Conservation (phyloP, 2,888 invertebrate species). For the Cremastobaeus sp. region DNA sequence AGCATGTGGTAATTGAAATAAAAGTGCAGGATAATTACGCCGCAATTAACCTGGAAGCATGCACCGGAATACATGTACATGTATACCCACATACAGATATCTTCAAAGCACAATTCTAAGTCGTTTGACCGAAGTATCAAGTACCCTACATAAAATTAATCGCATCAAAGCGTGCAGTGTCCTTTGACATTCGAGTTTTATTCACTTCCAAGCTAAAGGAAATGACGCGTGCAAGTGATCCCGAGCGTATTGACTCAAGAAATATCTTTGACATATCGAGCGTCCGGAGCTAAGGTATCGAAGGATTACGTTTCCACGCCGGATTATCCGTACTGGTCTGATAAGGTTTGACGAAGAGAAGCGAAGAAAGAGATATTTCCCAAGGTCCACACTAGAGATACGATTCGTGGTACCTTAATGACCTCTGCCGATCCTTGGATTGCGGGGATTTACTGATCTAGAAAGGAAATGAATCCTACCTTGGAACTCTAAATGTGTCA, state of each 20-base stretch:
- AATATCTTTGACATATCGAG: background rate
- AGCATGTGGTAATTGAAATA: too few relatives aligned
- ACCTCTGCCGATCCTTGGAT: slow-evolving; percentile 37
- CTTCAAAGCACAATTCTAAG: background rate
- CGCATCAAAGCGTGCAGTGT: background rate
- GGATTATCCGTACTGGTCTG: background rate
- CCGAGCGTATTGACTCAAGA: background rate
- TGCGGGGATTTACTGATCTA: slow-evolving; percentile 44
- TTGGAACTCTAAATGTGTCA: slow-evolving; percentile 37
- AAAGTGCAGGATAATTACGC: too few relatives aligned
- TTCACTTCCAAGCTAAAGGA: background rate
- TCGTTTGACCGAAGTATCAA: background rate
- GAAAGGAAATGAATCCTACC: slow-evolving; percentile 43
- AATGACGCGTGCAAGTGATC: background rate
- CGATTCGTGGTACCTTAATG: slow-evolving; percentile 28
- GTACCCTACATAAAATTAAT: slow-evolving; percentile 15
- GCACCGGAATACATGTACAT: too few relatives aligned
- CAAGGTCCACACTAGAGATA: too few relatives aligned
- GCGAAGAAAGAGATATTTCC: background rate
- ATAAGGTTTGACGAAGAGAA: slow-evolving; percentile 1
- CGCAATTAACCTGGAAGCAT: slow-evolving; percentile 12
- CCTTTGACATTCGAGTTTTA: background rate
- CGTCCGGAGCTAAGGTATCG: background rate
- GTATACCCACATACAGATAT: too few relatives aligned
- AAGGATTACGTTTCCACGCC: background rate